Percentiles rank a stretch among this genome's conserved stretches.
Conservation (phyloP, 2,113 vertebrate genomes). For the Amblyopsis rosae region DNA sequence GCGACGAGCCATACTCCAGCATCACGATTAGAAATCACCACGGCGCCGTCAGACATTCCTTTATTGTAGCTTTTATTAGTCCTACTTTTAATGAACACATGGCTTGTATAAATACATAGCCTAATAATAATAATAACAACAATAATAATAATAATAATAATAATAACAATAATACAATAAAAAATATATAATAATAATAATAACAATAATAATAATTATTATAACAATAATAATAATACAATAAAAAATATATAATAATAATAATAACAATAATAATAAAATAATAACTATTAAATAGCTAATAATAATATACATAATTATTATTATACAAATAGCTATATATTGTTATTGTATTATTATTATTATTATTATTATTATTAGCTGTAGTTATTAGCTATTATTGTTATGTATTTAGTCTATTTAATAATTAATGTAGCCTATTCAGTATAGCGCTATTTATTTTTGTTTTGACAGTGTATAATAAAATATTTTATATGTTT, state of each 20-base stretch:
- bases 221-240: slow-evolving; percentile 1
- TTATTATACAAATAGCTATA: neutral
- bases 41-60: too few relatives aligned
- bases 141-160: slow-evolving; percentile 48
- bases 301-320: neutral
- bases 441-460: neutral
- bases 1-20: too few relatives aligned
- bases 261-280: neutral
- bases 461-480: neutral
- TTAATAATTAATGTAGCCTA: too few relatives aligned
- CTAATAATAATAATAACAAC: slow-evolving; percentile 41
- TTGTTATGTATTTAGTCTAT: neutral
- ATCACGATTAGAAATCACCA: too few relatives aligned
- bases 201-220: too few relatives aligned
- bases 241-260: neutral
- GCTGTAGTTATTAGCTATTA: neutral
- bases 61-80: neutral
- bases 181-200: slow-evolving; percentile 4
- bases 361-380: neutral
- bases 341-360: neutral
- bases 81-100: neutral
- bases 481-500: neutral
- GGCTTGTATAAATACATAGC: slow-evolving; percentile 44
- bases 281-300: neutral
- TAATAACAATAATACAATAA: slow-evolving; percentile 51